Evolutionary conservation across 2,888 invertebrate species (phyloP).

Genomic region (Clistopyga incitator): DNA sequence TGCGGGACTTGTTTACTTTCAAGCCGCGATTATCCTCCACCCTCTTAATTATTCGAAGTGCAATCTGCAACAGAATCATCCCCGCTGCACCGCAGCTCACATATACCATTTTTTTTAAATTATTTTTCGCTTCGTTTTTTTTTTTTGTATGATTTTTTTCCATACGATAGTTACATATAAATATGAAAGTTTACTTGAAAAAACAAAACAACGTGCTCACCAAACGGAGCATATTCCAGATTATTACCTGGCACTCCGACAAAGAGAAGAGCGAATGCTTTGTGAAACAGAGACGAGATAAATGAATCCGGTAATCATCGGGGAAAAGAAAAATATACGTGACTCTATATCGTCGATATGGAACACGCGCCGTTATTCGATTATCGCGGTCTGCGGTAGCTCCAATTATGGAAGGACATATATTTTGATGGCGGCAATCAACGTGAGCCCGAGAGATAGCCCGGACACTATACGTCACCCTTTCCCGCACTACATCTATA

Average conservation of each 20-base stretch:
- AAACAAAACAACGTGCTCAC: background rate
- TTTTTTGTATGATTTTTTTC: too few species aligned
- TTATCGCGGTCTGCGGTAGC: conserved; percentile 61
- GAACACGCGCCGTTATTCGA: conserved; percentile 59
- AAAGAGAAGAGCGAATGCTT: conserved; percentile 6
- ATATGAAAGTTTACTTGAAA: background rate
- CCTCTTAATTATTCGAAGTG: conserved; percentile 60
- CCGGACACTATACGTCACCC: background rate
- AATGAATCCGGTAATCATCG: conserved; percentile 46
- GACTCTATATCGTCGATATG: conserved; percentile 39
- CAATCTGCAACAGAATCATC: conserved; percentile 36
- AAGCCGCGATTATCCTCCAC: conserved; percentile 32
- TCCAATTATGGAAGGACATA: conserved; percentile 61
- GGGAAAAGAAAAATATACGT: conserved; percentile 24
- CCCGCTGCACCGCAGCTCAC: background rate
- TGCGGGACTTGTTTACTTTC: conserved; percentile 31
- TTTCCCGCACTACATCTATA: conserved; percentile 19
- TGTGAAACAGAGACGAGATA: conserved; percentile 34
- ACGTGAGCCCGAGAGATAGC: conserved; percentile 45
- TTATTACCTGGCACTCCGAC: background rate
- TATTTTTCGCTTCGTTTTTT: background rate
- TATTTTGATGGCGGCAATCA: conserved; percentile 62
- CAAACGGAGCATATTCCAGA: background rate
- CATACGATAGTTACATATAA: too few species aligned
- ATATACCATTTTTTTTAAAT: background rate